Conservation (phyloP, 2,113 vertebrate species). For the Lepus timidus region DNA sequence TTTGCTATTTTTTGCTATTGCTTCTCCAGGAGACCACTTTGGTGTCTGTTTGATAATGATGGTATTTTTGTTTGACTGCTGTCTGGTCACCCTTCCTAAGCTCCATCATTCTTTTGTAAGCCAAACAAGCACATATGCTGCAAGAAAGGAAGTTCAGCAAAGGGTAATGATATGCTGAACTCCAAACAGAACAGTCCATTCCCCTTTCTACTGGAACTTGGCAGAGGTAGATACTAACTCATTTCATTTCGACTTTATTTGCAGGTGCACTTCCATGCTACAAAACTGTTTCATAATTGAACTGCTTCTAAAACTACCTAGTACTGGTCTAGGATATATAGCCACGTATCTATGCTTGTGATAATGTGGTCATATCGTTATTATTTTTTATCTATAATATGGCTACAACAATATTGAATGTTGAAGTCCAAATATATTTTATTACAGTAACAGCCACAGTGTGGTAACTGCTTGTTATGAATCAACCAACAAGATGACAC, state of each 20-base stretch:
- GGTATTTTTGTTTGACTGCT: neutral
- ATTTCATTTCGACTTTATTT: constrained; percentile 57
- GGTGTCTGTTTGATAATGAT: neutral
- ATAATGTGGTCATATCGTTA: neutral
- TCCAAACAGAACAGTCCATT: constrained; percentile 60
- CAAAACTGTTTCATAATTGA: neutral
- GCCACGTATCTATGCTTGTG: neutral
- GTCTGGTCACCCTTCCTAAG: neutral
- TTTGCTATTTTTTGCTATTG: constrained; percentile 71
- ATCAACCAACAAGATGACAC: neutral
- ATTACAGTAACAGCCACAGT: neutral
- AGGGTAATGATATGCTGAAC: constrained; percentile 63
- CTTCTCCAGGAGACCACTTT: constrained; percentile 70
- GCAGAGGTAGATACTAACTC: constrained; percentile 39
- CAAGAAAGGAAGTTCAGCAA: constrained; percentile 55
- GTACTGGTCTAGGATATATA: neutral
- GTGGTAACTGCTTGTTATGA: neutral
- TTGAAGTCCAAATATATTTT: neutral
- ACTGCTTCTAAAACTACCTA: constrained; percentile 36
- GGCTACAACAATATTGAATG: neutral
- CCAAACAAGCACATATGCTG: constrained; percentile 44
- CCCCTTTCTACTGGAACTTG: constrained; percentile 26
- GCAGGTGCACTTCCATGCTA: constrained; percentile 9
- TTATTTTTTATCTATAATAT: neutral
- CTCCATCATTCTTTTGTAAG: constrained; percentile 74